These are phyloP conservation scores for Cheirogaleus medius DNA, from an alignment of 2,113 vertebrate species.

Conservation along the genomic window DNA sequence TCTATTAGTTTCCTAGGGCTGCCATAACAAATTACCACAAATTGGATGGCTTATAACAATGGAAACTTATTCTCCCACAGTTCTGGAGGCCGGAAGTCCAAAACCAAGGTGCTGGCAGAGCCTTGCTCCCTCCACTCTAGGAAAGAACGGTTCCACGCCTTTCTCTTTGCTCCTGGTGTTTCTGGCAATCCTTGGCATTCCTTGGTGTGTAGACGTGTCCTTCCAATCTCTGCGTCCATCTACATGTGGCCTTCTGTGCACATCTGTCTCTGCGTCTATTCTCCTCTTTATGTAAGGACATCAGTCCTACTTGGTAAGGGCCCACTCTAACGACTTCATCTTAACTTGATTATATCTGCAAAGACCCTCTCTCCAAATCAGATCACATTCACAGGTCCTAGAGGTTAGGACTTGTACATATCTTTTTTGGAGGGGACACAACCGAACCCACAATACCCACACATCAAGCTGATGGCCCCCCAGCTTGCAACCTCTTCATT, in stretches of 20 bases:
- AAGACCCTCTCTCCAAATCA: background rate
- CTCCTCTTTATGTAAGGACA: background rate
- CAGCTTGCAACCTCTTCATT: background rate
- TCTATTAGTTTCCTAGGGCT: background rate
- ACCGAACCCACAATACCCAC: background rate
- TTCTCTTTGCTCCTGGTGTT: background rate
- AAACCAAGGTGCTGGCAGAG: background rate
- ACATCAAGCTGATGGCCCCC: background rate
- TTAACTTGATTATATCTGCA: background rate
- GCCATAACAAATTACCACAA: background rate
- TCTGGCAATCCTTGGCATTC: background rate
- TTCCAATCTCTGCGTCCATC: background rate
- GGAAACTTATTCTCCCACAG: background rate
- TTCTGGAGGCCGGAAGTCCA: background rate
- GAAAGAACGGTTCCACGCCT: fast-evolving
- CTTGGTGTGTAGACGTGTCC: fast-evolving
- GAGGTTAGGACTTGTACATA: background rate
- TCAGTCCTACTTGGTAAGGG: too few relatives aligned
- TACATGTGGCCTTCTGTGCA: background rate
- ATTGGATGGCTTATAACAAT: background rate
- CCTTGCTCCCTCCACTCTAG: background rate
- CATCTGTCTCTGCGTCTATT: background rate
- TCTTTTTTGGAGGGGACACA: background rate
- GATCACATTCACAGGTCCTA: background rate
- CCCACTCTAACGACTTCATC: background rate